Conservation (phyloP, 1,140 invertebrate species). For the Chionoecetes opilio region DNA sequence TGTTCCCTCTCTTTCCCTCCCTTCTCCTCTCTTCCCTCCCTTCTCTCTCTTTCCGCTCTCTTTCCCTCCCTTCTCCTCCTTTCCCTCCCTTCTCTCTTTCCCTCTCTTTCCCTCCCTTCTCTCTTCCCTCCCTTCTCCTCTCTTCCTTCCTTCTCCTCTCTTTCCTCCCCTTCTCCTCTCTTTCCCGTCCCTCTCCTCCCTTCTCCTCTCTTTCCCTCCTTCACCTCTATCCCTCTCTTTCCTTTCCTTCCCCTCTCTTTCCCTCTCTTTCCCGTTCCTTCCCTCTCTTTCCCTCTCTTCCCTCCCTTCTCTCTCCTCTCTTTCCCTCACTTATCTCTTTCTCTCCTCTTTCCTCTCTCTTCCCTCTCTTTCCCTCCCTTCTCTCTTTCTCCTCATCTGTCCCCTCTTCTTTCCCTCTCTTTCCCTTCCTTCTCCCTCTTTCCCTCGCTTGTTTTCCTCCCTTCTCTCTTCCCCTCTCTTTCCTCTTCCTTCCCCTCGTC, state of each 20-base stretch:
- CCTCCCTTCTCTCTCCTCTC: neutral
- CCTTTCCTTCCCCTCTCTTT: neutral
- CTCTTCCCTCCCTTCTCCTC: neutral
- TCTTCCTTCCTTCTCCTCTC: neutral
- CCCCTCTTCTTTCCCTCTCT: too few species aligned
- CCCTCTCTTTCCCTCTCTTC: neutral
- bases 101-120: neutral
- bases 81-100: neutral
- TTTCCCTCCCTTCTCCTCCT: neutral
- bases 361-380: too few species aligned
- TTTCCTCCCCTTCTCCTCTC: neutral
- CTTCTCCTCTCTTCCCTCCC: too few species aligned
- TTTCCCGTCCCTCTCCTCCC: neutral
- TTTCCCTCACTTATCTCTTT: neutral
- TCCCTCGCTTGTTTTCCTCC: too few species aligned
- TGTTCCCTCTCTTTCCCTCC: too few species aligned
- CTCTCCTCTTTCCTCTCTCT: too few species aligned
- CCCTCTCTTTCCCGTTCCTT: too few species aligned
- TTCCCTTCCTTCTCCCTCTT: too few species aligned
- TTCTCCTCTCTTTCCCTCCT: too few species aligned
- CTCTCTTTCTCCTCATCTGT: too few species aligned
- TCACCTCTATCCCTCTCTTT: neutral
- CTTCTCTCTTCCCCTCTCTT: too few species aligned
- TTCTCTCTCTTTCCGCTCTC: neutral
- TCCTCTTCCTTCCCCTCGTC: too few species aligned